Conservation (phyloP, 1,140 invertebrate genomes). For the Ceratina japonica region DNA sequence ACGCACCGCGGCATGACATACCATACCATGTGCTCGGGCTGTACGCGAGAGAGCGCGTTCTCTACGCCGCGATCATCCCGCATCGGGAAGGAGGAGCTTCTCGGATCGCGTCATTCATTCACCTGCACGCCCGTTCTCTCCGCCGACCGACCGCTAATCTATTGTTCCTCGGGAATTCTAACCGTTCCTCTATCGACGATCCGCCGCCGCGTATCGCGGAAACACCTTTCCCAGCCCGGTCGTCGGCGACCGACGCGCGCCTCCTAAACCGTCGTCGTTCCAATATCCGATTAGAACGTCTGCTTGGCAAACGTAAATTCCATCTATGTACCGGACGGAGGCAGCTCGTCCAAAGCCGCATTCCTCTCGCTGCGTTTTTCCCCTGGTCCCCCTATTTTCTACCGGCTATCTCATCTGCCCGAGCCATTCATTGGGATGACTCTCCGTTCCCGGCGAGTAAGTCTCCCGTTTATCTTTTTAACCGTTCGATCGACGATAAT, state of each 20-base stretch:
- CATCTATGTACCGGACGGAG: not conserved
- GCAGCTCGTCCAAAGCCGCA: slow-evolving; percentile 1
- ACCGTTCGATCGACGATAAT: no score
- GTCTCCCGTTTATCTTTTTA: slow-evolving; percentile 8
- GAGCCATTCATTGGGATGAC: slow-evolving; percentile 69
- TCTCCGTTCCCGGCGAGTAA: slow-evolving; percentile 20
- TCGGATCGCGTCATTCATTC: slow-evolving; percentile 71
- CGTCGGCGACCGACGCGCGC: not conserved
- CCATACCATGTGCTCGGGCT: slow-evolving; percentile 42
- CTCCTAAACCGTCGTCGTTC: not conserved
- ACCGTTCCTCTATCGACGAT: slow-evolving; percentile 30
- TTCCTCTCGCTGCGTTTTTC: slow-evolving; percentile 47
- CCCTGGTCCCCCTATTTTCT: slow-evolving; percentile 57
- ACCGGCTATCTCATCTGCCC: slow-evolving; percentile 59
- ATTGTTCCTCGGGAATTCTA: slow-evolving; percentile 62
- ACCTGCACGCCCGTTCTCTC: slow-evolving; percentile 49
- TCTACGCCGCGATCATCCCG: slow-evolving; percentile 35
- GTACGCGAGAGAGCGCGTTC: slow-evolving; percentile 26
- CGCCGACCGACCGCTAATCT: slow-evolving; percentile 44
- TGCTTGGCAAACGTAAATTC: not conserved
- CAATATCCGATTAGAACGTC: not conserved
- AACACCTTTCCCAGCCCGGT: slow-evolving; percentile 23
- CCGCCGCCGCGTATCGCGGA: slow-evolving; percentile 24
- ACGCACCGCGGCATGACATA: slow-evolving; percentile 58
- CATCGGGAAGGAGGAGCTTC: slow-evolving; percentile 36